Evolutionary conservation across 2,797 vertebrate species (phyloP).

Genomic region (Cynodonichthys magdalenae): DNA sequence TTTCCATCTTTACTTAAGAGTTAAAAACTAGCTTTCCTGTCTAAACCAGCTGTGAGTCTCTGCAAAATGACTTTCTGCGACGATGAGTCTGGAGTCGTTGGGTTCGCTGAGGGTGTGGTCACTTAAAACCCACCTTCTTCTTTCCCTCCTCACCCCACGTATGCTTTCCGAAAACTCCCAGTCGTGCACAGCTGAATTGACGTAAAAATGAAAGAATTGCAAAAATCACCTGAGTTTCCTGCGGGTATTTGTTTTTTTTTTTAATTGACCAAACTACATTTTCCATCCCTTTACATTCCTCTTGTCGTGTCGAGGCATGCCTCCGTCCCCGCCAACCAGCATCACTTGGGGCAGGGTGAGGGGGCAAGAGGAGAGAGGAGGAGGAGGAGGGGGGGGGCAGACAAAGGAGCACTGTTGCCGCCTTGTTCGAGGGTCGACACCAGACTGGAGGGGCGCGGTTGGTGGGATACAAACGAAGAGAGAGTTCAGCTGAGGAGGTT

Average conservation of each 20-base stretch:
- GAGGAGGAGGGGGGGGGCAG: constrained; percentile 50
- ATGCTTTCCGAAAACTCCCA: constrained; percentile 64
- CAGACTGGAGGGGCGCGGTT: constrained; percentile 52
- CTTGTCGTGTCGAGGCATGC: constrained; percentile 86
- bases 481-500: constrained; percentile 61
- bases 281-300: constrained; percentile 54
- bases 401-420: constrained; percentile 94
- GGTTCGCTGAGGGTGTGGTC: constrained; percentile 57
- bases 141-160: constrained; percentile 13
- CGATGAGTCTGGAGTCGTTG: constrained; percentile 39
- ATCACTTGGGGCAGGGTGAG: constrained; percentile 68
- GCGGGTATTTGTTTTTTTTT: constrained; percentile 10
- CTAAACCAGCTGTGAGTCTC: constrained; percentile 50
- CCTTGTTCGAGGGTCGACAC: constrained; percentile 72
- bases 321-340: constrained; percentile 80
- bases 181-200: constrained; percentile 82
- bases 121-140: constrained; percentile 27
- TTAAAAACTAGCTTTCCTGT: constrained; percentile 56
- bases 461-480: constrained; percentile 47
- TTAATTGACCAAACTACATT: constrained; percentile 19
- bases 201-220: constrained; percentile 77
- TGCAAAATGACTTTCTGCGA: constrained; percentile 31
- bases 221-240: constrained; percentile 75
- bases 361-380: constrained; percentile 53
- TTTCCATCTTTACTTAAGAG: constrained; percentile 45